A percentile compares a stretch with the other conserved stretches of the same genome.
phyloP scores from a whole-genome alignment of 2,113 vertebrate species.

The Silurus meridionalis region DNA sequence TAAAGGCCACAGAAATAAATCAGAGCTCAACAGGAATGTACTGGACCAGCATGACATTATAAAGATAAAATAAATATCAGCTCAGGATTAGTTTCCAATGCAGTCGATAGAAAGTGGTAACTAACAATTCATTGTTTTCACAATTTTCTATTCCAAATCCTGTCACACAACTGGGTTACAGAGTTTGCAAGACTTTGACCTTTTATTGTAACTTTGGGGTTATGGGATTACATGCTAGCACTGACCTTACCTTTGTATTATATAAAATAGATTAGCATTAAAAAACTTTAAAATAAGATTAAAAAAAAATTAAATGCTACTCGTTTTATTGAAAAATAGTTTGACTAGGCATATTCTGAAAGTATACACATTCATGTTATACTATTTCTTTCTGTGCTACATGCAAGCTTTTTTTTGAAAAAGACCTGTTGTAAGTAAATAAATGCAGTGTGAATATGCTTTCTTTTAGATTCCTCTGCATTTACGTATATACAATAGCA shows the following conservation, averaged over 20 bases:
- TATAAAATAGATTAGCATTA: not conserved
- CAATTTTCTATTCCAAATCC: not conserved
- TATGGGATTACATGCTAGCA: not conserved
- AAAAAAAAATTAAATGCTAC: no score
- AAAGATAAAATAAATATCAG: not conserved
- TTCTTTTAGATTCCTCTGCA: not conserved
- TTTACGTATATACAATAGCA: not conserved
- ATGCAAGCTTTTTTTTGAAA: not conserved
- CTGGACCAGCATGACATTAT: not conserved
- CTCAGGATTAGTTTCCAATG: not conserved
- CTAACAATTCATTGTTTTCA: not conserved
- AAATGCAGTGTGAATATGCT: not conserved
- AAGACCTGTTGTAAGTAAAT: not conserved
- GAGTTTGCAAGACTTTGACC: conserved; percentile 7
- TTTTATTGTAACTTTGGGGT: conserved; percentile 6
- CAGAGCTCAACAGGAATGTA: not conserved
- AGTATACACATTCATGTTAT: not conserved
- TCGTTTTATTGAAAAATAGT: no score
- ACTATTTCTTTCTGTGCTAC: not conserved
- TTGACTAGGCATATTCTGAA: no score
- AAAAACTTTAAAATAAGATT: no score
- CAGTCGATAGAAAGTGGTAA: not conserved
- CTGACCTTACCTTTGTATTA: not conserved
- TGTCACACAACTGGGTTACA: conserved; percentile 7
- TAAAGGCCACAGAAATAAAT: not conserved